Evolutionary conservation across 2,113 vertebrate species (phyloP), one percentile per base, ranked within the genome.

Genomic region (Pelmatolapia mariae): DNA sequence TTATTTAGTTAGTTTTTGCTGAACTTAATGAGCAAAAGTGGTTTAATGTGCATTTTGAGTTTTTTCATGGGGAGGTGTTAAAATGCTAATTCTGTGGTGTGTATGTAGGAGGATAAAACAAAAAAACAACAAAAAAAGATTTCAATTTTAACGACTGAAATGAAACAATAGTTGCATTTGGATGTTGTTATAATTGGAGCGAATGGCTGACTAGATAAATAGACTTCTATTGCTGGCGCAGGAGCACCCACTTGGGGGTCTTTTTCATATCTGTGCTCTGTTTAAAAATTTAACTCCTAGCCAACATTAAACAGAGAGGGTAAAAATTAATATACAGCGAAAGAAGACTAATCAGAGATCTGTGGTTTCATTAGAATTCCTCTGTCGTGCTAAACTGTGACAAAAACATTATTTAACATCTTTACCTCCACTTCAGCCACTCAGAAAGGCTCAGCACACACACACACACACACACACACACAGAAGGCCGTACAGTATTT

Each of bases 81-180:
- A 79, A 73, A 92, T 93, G 91, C 79, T 84, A 93, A 95, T 94
- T 81, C 47, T 53, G 66, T 26, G 59, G 52, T 53, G 36, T 53
- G 8, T 45, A 89, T 81, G 85, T 40, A 47, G 57, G 40, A 53
- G 79, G 54, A 92, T 88, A 54, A 45, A 66, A 47, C 15, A 47
- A 13, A 26, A 26, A 90, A 87, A 86, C 59, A 89, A 12, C 63
- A 81, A 91, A 88, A 91, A 89, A 90, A 89, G 80, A 91, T 93
- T 92, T 91, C 71, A 90, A 94, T 94, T 95, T 92, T 78, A 92
- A 89, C 79, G 52, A 90, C 66, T 93, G 87, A 94, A 87, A 92
- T 94, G 89, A 93, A 93, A 95, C 89, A 96, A 94, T 93, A 94
- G 88, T 94, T 93, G 94, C 93, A 92, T 94, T 93, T 93, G 59